Conservation (phyloP, 2,797 vertebrate species). For the Craterocephalus amniculus region DNA sequence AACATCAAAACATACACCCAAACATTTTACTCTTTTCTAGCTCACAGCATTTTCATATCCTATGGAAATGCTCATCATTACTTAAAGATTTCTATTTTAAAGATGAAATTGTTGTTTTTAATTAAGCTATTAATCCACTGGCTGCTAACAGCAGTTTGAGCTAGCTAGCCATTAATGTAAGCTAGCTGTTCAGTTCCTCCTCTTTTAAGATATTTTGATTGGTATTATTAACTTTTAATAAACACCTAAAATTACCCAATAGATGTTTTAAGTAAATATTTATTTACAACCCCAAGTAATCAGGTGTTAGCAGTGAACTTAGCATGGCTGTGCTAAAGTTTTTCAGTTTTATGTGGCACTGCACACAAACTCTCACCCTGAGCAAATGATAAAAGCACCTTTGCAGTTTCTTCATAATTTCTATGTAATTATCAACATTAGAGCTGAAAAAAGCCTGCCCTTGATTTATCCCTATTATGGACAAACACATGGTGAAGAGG, state of each 20-base stretch:
- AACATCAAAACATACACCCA: no score
- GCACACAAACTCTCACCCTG: background rate
- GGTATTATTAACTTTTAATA: background rate
- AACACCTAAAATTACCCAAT: background rate
- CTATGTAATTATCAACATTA: constrained; percentile 50
- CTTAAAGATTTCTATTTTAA: background rate
- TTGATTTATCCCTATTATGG: constrained; percentile 37
- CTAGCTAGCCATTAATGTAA: background rate
- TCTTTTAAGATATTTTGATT: background rate
- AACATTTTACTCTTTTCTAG: background rate
- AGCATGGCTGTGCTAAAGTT: background rate
- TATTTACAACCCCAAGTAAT: background rate
- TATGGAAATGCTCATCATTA: background rate
- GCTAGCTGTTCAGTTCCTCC: background rate
- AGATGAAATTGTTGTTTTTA: background rate
- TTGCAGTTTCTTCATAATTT: constrained; percentile 25
- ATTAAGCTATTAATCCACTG: background rate
- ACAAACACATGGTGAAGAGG: constrained; percentile 57
- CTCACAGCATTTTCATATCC: background rate
- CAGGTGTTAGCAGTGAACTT: constrained; percentile 2
- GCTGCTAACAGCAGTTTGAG: background rate
- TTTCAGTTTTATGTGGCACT: constrained; percentile 5
- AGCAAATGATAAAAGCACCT: background rate
- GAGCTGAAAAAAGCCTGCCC: constrained; percentile 48
- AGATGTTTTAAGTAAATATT: background rate